A percentile compares a stretch with the other conserved stretches of the same genome.
Conservation (phyloP, 2,113 vertebrate species). For the Strix aluco region DNA sequence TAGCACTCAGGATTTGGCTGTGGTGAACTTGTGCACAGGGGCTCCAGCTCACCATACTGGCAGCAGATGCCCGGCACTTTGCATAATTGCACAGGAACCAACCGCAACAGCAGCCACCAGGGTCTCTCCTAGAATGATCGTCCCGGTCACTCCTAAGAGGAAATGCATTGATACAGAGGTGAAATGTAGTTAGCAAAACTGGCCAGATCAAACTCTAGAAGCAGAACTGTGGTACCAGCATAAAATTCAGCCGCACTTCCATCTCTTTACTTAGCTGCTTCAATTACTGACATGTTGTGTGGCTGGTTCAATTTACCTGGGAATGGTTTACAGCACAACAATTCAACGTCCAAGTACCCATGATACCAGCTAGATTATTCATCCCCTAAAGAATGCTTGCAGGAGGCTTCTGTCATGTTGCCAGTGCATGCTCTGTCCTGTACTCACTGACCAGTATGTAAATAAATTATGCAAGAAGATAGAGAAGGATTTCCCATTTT, state of each 20-base stretch:
- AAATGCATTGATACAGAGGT: neutral
- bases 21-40: fast-evolving
- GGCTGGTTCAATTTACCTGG: neutral
- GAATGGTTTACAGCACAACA: neutral
- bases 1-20: fast-evolving
- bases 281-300: neutral
- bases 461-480: neutral
- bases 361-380: neutral
- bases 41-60: fast-evolving
- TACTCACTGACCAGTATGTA: neutral
- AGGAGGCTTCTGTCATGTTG: neutral
- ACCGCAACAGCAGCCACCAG: fast-evolving
- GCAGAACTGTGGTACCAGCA: neutral
- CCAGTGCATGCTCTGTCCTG: neutral
- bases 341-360: neutral
- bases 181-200: neutral
- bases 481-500: neutral
- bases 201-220: neutral
- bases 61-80: fast-evolving
- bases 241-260: neutral
- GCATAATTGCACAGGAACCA: neutral
- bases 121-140: neutral
- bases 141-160: neutral
- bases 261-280: neutral
- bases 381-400: neutral